Evolutionary conservation across 2,888 invertebrate species (phyloP).

Genomic region (Hymenopus coronatus): DNA sequence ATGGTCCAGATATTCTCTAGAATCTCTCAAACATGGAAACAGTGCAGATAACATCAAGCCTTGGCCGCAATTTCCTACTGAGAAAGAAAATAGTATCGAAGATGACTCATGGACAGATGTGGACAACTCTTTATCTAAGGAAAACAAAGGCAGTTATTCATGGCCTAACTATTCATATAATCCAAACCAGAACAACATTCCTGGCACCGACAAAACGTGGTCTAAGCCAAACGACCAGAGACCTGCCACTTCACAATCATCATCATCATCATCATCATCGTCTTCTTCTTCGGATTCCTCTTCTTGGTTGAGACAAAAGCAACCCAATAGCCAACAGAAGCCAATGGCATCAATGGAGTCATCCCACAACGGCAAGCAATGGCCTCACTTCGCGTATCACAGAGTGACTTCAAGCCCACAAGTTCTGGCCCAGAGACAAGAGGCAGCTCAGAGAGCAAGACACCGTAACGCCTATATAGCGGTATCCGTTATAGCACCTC

Average conservation of each 20-base stretch:
- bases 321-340: neutral
- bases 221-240: neutral
- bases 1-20: slow-evolving; percentile 19
- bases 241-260: neutral
- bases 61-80: neutral
- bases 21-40: slow-evolving; percentile 25
- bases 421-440: slow-evolving; percentile 18
- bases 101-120: neutral
- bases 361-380: slow-evolving; percentile 16
- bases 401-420: slow-evolving; percentile 36
- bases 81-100: neutral
- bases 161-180: neutral
- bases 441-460: slow-evolving; percentile 24
- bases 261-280: no score
- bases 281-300: no score
- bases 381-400: slow-evolving; percentile 36
- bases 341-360: neutral
- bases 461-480: slow-evolving; percentile 32
- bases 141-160: neutral
- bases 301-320: neutral
- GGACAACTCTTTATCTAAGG: neutral
- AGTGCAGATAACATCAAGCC: neutral
- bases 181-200: neutral
- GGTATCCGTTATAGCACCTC: slow-evolving; percentile 29
- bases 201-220: neutral